Conservation (phyloP, 2,888 invertebrate genomes). For the Aproaerema taeniolella region DNA sequence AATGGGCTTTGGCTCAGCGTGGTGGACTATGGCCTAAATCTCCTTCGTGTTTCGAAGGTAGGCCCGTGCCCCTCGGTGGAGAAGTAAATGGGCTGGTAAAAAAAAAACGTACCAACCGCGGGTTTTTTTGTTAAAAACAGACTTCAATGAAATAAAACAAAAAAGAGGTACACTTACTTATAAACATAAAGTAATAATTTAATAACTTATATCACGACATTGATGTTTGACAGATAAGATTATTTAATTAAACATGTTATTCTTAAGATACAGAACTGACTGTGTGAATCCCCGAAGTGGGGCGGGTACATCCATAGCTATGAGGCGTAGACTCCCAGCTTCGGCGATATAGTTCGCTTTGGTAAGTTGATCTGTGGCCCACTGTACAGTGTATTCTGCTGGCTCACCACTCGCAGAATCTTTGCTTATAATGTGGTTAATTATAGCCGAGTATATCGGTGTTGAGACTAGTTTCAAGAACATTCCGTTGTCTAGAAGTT, state of each 20-base stretch:
- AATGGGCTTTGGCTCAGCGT: no score
- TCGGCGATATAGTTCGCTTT: constrained; percentile 50
- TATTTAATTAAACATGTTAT: constrained; percentile 11
- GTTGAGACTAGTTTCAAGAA: constrained; percentile 53
- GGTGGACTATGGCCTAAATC: no score
- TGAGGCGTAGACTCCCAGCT: constrained; percentile 54
- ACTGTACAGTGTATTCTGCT: constrained; percentile 36
- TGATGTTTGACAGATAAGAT: not conserved
- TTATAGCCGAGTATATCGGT: constrained; percentile 43
- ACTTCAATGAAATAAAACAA: no score
- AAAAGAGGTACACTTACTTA: no score
- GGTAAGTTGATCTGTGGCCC: constrained; percentile 47
- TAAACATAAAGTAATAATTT: no score
- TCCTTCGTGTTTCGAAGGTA: no score
- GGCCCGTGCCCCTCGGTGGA: no score
- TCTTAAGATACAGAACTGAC: constrained; percentile 35
- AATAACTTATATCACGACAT: constrained; percentile 20
- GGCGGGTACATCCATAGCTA: constrained; percentile 43
- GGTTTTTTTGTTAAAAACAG: no score
- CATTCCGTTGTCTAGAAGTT: constrained; percentile 52
- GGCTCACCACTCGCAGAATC: constrained; percentile 27
- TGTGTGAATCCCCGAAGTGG: constrained; percentile 56
- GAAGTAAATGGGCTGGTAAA: no score
- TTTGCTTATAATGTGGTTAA: constrained; percentile 43
- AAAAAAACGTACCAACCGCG: no score